Base-by-base conservation (phyloP, 1,140 invertebrate species). In the Drosophila melanogaster region DNA sequence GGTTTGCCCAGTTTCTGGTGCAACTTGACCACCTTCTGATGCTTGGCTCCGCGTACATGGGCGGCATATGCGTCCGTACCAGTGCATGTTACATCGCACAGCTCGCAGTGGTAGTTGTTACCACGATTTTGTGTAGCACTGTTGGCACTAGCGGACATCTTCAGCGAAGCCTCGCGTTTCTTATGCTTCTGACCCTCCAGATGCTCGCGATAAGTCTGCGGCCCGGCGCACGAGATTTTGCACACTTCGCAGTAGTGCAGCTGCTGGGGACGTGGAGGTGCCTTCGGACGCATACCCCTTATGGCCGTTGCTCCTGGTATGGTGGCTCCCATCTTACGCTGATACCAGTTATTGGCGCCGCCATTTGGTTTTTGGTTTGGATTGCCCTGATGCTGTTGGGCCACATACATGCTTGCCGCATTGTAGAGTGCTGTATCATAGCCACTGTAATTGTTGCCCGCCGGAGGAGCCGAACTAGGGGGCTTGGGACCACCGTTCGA, bases 151-250 rank as follows among this genome's bases (percentile, higher is more conserved):
- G 93, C 90, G 37, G 93, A 95, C 93, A 94, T 95, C 93, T 98
- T 98, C 15, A 96, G 94, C 10, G 97, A 96, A 12, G 97, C 97
- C 92, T 99, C 98, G 92, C 99, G 98, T 94, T 99, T 99, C 93
- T 99, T 99, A 93, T 99, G 98, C 92, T 99, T 98, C 93, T 99
- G 98, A 0, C 98, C 98, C 92, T 99, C 98, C 71, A 99, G 93
- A 94, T 99, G 98, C 92, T 99, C 98, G 57, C 98, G 95, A 92
- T 99, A 99, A 0, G 98, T 99, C 94, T 98, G 97, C 2, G 97
- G 97, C 1, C 98, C 98, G 77, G 97, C 98, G 93, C 98, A 99
- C 72, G 97, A 99, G 86, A 99, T 99, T 92, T 99, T 99, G 93
- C 98, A 99, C 4, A 99, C 97, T 92, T 99, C 97, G 92, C 97